Base-by-base conservation (phyloP, 1,140 invertebrate species). In the Mycetomoellerius zeteki region DNA sequence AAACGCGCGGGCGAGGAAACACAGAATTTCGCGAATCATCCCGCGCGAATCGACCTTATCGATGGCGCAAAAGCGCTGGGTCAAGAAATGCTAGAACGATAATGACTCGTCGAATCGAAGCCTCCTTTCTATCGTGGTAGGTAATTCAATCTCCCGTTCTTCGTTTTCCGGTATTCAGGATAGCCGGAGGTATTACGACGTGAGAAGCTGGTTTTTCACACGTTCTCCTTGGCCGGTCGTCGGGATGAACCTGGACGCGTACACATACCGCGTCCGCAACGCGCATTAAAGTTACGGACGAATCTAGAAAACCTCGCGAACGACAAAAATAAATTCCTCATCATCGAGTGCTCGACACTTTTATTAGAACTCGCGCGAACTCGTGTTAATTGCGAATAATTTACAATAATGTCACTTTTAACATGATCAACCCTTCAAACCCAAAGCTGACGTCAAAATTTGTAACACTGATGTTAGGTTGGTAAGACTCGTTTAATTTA, bases 181-280 rank as follows among this genome's bases (percentile, higher is more conserved):
- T 85, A 65, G 71, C 82, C 82, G 72, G 72, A 75, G 64, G 60
- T 60, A 54, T 75, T 43, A n/a, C 62, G 69, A 88, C 75, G 88
- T 67, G 85, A 90, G 89, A 77, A 76, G 67, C 50, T 30, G 80
- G 69, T 90, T 90, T 90, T 90, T 90, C 89, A 72, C 89, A 80
- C 89, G 86, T 76, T 62, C 88, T 85, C 78, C 78, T 84, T 87
- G 88, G 73, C 52, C 88, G 54, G n/a, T 73, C 64, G 16, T 33
- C 73, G 72, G 85, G 86, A 90, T 90, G 85, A 89, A 87, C 78
- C 88, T 69, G 88, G 75, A 73, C 14, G 65, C 37, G 47, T 16
- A 30, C 21, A n/a, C 33, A 43, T 54, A 27, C 19, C 47, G 14
- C 37, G 30, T 54, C 72, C 12, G 78, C 50, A 56, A 72, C 12